These are phyloP conservation scores for Nestor notabilis DNA, from an alignment of 2,113 vertebrate species.

Conservation along the genomic window DNA sequence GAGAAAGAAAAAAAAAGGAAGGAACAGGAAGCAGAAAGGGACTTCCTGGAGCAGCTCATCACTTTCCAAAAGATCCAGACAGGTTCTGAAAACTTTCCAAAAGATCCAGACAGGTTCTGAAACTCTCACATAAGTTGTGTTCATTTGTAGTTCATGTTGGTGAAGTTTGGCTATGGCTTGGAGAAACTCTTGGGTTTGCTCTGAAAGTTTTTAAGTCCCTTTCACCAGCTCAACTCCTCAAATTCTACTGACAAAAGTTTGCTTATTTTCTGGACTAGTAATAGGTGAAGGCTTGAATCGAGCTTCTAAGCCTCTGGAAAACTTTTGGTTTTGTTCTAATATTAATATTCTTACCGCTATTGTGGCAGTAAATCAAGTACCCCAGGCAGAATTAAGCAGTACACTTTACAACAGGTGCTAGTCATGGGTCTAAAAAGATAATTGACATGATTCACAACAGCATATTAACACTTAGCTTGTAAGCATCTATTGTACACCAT, in stretches of 20 bases:
- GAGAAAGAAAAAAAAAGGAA: background rate
- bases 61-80: background rate
- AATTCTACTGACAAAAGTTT: background rate
- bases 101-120: background rate
- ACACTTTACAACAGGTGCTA: background rate
- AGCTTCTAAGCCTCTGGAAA: background rate
- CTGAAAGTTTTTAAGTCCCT: background rate
- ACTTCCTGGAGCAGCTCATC: background rate
- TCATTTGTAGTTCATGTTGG: background rate
- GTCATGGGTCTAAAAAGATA: background rate
- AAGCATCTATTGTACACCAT: background rate
- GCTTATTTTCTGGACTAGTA: background rate
- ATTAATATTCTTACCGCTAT: background rate
- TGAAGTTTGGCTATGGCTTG: background rate
- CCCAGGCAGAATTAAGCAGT: background rate
- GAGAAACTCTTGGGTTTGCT: background rate
- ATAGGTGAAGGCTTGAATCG: background rate
- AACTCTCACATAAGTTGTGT: background rate
- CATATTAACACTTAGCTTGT: background rate
- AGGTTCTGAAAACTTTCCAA: background rate
- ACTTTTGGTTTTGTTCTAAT: background rate
- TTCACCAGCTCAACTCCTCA: background rate
- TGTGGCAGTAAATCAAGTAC: background rate
- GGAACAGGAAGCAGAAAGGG: background rate
- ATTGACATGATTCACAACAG: background rate